These are phyloP conservation scores for Torymus tubicola DNA, from an alignment of 2,888 invertebrate species.

Conservation along the genomic window DNA sequence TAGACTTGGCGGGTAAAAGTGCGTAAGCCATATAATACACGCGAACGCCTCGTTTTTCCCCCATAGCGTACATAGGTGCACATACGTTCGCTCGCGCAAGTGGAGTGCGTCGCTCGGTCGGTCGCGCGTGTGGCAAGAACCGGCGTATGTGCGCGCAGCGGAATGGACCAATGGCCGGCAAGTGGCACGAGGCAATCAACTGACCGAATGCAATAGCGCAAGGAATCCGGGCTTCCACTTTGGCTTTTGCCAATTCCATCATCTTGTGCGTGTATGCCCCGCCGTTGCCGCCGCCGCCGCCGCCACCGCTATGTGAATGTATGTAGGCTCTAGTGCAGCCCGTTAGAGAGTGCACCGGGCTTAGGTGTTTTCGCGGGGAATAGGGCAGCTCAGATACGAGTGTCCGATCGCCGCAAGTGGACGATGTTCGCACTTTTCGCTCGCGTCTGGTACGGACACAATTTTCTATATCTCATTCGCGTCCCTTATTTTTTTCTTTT, in stretches of 20 bases:
- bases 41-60: no score
- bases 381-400: slow-evolving; percentile 63
- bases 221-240: slow-evolving; percentile 56
- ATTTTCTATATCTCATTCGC: neutral
- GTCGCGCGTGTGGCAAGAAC: neutral
- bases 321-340: neutral
- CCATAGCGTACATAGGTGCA: neutral
- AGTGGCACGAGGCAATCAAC: slow-evolving; percentile 76
- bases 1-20: no score
- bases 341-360: neutral
- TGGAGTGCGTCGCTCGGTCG: neutral
- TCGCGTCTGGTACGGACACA: slow-evolving; percentile 69
- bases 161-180: slow-evolving; percentile 72
- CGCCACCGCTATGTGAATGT: neutral
- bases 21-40: no score
- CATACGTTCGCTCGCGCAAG: neutral
- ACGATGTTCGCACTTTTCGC: slow-evolving; percentile 69
- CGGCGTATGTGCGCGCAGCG: neutral
- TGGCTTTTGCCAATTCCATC: slow-evolving; percentile 67
- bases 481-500: neutral
- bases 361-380: slow-evolving; percentile 18
- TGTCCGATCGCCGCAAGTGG: slow-evolving; percentile 66
- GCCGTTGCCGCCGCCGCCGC: slow-evolving; percentile 9
- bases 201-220: slow-evolving; percentile 70
- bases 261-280: slow-evolving; percentile 60